Evolutionary conservation across 2,888 invertebrate species (phyloP), one percentile per base, ranked within the genome.

Genomic region (Pseudococcus jackbeardsleyi): DNA sequence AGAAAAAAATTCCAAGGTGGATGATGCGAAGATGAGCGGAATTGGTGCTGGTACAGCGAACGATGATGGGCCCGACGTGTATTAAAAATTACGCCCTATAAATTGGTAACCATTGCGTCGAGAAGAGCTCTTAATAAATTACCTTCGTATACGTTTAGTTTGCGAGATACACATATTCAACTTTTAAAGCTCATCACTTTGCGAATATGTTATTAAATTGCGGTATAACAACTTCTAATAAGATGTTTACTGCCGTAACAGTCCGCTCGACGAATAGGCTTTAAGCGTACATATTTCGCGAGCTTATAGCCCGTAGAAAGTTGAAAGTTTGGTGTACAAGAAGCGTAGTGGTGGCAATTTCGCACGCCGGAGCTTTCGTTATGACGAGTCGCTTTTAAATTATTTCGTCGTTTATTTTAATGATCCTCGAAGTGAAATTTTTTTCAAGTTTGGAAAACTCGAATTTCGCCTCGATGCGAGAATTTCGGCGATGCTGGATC

Each of bases 121-220:
- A 72, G 72, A 72, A 72, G 72, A 72, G 72, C 72, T 72, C 72
- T 72, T 72, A 72, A 72, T 72, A 72, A 72, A 72, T 72, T 72
- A 72, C 42, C 42, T 42, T 8, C 22, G 64, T 64, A n/a, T n/a
- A 64, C 72, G 33, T 72, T 72, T 72, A 72, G 72, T 72, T 72
- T 72, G 72, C 33, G 72, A 33, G 33, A 33, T 72, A 72, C 72
- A 72, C 72, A 72, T 72, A 72, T 72, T 72, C 72, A 72, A 72
- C 72, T 72, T 72, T 72, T 72, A 72, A 72, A 72, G 72, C 72
- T 72, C 33, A 72, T 72, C 72, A 72, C 72, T 72, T 33, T 72
- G 72, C 72, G 72, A 72, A 72, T 72, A 72, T 33, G 72, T 72
- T 72, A 72, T 72, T 72, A 72, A 72, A 72, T 72, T 72, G 72